Conservation (phyloP, 2,113 vertebrate genomes). For the Penelope pileata region DNA sequence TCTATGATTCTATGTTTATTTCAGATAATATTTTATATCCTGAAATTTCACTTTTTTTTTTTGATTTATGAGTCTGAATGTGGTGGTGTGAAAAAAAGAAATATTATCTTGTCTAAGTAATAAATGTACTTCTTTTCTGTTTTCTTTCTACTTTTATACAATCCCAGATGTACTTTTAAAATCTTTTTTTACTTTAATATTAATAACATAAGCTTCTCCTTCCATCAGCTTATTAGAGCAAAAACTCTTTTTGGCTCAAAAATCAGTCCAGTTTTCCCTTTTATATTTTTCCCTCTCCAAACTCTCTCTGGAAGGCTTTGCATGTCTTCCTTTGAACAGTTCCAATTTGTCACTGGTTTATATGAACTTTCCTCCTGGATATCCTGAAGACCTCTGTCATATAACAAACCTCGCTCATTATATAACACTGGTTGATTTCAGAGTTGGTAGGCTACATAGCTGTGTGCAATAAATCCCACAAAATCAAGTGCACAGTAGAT, state of each 20-base stretch:
- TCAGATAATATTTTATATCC: not conserved
- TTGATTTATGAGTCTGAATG: not conserved
- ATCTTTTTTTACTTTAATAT: not conserved
- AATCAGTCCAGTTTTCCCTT: not conserved
- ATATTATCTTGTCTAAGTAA: not conserved
- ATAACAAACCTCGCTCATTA: not conserved
- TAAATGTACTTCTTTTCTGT: not conserved
- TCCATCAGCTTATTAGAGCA: not conserved
- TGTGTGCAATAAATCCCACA: fast-evolving
- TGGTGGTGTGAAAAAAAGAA: not conserved
- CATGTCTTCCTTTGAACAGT: not conserved
- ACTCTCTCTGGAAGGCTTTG: not conserved
- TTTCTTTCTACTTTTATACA: not conserved
- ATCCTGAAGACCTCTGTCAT: not conserved
- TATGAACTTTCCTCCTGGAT: not conserved
- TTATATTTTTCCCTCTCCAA: not conserved
- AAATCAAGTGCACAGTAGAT: not conserved
- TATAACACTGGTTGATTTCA: not conserved
- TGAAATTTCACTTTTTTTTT: not conserved
- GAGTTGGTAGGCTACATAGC: not conserved
- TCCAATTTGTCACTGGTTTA: not conserved
- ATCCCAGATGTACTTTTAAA: not conserved
- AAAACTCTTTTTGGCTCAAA: not conserved
- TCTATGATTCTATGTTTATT: not conserved
- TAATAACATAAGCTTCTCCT: not conserved